Percentiles rank a stretch among this genome's conserved stretches.
These are phyloP conservation scores for Stichodactyla mertensii DNA, from an alignment of 64 coral and sea anemone genomes.

Conservation along the genomic window DNA sequence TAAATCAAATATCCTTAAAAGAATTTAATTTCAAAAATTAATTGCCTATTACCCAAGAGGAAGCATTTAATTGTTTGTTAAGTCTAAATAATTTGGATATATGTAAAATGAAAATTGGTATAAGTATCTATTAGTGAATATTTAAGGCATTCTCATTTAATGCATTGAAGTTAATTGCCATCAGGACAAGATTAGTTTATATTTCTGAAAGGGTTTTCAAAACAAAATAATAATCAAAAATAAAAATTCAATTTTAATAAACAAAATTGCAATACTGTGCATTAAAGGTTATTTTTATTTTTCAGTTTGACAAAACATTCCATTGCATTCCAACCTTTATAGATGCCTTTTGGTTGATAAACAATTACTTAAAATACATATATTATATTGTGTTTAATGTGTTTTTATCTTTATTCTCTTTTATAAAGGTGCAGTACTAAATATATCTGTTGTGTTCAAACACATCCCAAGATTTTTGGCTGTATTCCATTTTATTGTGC, in stretches of 20 bases:
- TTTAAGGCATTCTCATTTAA: neutral
- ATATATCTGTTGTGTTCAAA: neutral
- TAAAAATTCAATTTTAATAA: neutral
- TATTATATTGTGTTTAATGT: neutral
- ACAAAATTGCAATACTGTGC: neutral
- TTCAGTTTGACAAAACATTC: neutral
- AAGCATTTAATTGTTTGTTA: neutral
- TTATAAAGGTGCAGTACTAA: neutral
- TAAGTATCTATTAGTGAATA: neutral
- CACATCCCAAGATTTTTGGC: neutral
- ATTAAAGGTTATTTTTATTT: neutral
- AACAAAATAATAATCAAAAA: neutral
- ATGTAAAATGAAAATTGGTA: neutral
- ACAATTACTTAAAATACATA: neutral
- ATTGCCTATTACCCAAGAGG: neutral
- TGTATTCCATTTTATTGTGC: neutral
- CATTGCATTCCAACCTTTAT: neutral
- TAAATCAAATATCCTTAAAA: neutral
- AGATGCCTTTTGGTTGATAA: neutral
- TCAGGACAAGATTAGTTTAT: neutral
- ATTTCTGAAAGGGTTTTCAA: neutral
- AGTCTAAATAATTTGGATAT: constrained; percentile 3
- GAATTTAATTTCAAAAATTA: neutral
- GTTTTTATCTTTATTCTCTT: neutral
- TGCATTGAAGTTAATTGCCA: neutral